Percentiles rank a stretch among this genome's conserved stretches.
Evolutionary conservation across 2,797 vertebrate genomes (phyloP).

Genomic region (Syngnathus rostellatus): DNA sequence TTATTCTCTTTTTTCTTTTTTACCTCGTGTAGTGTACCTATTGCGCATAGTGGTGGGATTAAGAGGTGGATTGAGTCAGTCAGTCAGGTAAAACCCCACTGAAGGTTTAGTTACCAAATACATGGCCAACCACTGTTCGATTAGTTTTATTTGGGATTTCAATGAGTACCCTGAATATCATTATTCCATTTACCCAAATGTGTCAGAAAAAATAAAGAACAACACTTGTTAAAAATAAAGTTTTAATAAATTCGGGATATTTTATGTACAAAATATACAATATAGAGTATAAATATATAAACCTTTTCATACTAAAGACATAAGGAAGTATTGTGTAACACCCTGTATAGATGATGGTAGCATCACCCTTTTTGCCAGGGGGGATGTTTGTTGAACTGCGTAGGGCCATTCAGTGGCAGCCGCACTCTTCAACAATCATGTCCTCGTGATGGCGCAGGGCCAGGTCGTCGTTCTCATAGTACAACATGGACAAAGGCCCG

Average conservation of each 20-base stretch:
- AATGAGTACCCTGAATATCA: background rate
- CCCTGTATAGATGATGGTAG: background rate
- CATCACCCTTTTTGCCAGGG: slow-evolving; percentile 19
- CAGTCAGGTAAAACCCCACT: too few species aligned
- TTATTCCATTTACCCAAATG: background rate
- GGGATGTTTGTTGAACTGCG: slow-evolving; percentile 8
- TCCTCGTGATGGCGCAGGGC: slow-evolving; percentile 81
- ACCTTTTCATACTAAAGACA: slow-evolving; percentile 17
- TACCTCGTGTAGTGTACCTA: too few species aligned
- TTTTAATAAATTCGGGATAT: slow-evolving; percentile 54
- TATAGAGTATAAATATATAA: slow-evolving; percentile 45
- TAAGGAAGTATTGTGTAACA: slow-evolving; percentile 8
- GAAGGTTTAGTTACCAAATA: too few species aligned
- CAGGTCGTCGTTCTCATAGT: slow-evolving; percentile 76
- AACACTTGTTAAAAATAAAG: slow-evolving; percentile 42
- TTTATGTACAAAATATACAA: slow-evolving; percentile 62
- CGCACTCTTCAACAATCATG: slow-evolving; percentile 87
- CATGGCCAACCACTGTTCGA: too few species aligned
- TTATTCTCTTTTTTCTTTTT: too few species aligned
- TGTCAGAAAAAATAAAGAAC: slow-evolving; percentile 5
- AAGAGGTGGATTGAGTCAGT: too few species aligned
- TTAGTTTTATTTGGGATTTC: too few species aligned
- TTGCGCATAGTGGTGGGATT: too few species aligned
- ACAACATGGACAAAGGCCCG: slow-evolving; percentile 84
- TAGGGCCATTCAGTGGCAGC: slow-evolving; percentile 72